A percentile compares a stretch with the other conserved stretches of the same genome.
phyloP scores from a whole-genome alignment of 2,797 vertebrate species.

The Thamnophis elegans region DNA sequence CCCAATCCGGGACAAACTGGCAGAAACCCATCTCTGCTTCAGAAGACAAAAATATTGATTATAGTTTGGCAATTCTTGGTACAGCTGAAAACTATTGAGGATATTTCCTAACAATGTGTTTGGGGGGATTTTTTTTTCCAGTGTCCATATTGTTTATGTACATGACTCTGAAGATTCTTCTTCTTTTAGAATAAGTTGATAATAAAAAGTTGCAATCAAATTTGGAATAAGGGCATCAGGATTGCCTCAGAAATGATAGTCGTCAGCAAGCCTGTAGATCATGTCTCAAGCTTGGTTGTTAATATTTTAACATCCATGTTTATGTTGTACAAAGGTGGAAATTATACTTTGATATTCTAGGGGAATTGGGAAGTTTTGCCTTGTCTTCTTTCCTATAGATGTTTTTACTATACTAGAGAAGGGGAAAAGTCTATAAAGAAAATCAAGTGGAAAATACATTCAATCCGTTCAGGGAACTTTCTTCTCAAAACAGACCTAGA shows the following conservation, averaged over 20 bases:
- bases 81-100: constrained; percentile 14
- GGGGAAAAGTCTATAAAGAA: not conserved
- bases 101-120: not conserved
- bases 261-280: not conserved
- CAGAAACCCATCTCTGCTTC: too few relatives aligned
- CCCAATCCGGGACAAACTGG: too few relatives aligned
- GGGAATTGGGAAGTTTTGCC: not conserved
- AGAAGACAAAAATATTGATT: constrained; percentile 16
- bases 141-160: constrained; percentile 22
- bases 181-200: constrained; percentile 10
- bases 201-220: constrained; percentile 5
- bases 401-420: not conserved
- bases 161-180: constrained; percentile 14
- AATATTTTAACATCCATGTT: not conserved
- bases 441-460: not conserved
- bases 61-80: not conserved
- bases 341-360: not conserved
- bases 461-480: not conserved
- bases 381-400: not conserved
- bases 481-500: not conserved
- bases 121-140: not conserved
- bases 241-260: not conserved
- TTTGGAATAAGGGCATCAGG: not conserved
- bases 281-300: not conserved
- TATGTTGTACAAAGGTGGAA: not conserved